These are phyloP conservation scores for Latrodectus geometricus DNA, from an alignment of 1,140 invertebrate genomes.

Conservation along the genomic window DNA sequence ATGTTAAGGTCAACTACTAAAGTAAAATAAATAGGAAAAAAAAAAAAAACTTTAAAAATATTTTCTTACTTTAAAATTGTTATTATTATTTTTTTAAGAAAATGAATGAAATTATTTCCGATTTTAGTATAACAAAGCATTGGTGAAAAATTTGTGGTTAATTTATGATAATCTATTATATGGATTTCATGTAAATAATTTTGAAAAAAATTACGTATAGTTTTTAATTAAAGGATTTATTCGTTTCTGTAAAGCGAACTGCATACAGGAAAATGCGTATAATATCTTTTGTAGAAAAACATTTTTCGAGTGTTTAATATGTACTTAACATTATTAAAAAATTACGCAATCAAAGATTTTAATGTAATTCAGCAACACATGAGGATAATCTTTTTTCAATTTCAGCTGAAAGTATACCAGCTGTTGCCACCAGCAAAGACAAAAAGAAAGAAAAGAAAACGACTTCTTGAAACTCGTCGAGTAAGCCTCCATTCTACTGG, in stretches of 20 bases:
- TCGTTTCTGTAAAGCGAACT: not conserved
- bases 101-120: no score
- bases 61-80: no score
- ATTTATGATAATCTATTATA: no score
- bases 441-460: conserved; percentile 47
- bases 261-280: not conserved
- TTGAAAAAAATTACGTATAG: not conserved
- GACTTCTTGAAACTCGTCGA: conserved; percentile 69
- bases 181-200: no score
- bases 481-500: conserved; percentile 72
- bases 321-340: not conserved
- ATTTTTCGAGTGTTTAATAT: not conserved
- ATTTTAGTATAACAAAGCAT: no score
- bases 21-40: no score
- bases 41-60: no score
- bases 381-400: not conserved
- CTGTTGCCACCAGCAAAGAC: conserved; percentile 27
- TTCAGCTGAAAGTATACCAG: conserved; percentile 64
- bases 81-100: no score
- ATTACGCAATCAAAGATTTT: not conserved
- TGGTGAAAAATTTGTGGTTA: no score
- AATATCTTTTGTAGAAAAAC: not conserved
- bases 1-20: no score
- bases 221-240: not conserved
- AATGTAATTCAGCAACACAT: not conserved